A percentile compares a stretch with the other conserved stretches of the same genome.
phyloP scores from a whole-genome alignment of 2,113 vertebrate species.

The Aleadryas rufinucha region DNA sequence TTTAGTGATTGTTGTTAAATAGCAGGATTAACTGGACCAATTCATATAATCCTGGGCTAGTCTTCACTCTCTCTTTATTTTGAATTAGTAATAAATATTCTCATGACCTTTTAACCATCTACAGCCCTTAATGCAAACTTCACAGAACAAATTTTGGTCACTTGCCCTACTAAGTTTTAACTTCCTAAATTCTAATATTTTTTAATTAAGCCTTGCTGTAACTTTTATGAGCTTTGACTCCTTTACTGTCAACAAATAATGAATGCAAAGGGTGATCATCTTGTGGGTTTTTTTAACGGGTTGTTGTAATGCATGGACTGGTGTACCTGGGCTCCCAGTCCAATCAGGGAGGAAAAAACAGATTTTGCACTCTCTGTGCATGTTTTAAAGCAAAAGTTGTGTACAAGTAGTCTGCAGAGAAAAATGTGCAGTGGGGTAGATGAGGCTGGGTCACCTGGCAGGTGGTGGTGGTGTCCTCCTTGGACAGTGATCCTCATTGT shows the following conservation, averaged over 20 bases:
- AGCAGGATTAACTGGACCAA: background rate
- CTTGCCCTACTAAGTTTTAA: background rate
- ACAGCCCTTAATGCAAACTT: background rate
- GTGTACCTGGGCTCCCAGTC: background rate
- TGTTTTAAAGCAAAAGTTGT: background rate
- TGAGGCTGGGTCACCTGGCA: background rate
- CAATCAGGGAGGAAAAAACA: rapidly evolving
- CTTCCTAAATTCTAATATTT: background rate
- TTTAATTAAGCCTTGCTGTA: background rate
- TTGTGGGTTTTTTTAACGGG: background rate
- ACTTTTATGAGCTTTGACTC: background rate
- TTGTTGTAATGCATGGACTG: background rate
- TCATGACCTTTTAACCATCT: background rate
- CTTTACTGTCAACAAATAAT: background rate
- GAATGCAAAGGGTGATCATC: background rate
- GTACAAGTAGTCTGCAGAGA: background rate
- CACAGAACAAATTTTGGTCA: background rate
- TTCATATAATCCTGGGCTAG: background rate
- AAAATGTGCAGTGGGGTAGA: background rate
- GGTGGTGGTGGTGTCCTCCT: background rate
- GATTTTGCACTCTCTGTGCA: background rate
- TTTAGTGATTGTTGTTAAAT: background rate
- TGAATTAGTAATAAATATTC: background rate
- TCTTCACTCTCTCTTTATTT: background rate
- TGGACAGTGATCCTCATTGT: background rate